Base-by-base conservation (phyloP, 2,888 invertebrate genomes). In the Alviniconcha strummeri region DNA sequence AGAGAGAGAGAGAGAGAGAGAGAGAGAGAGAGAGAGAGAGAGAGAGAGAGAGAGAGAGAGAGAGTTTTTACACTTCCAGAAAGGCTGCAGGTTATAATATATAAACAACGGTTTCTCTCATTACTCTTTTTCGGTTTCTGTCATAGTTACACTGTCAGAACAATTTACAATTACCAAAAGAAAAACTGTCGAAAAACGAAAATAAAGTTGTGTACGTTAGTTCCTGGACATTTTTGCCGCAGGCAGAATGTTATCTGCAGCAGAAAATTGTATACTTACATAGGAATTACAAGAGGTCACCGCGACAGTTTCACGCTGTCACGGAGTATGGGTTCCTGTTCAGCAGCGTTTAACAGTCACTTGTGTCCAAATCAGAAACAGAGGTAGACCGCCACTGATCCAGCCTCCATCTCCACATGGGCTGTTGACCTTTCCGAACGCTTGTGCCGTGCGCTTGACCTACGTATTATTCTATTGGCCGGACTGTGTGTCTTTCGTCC, bases 401-500 rank as follows among this genome's bases (percentile, higher is more conserved):
- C 36, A 36, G 36, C 56, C n/a, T 7, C 0, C 11, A 55, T 57
- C 8, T 57, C 76, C 76, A 76, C 76, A 76, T 76, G 76, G 76
- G 76, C 76, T 76, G 76, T 76, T 76, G 76, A 76, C 76, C 76
- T 76, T 76, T 57, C 17, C 55, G 11, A 57, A 69, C 6, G 1
- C n/a, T n/a, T 56, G 52, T 57, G 9, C 9, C 56, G 76, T 2
- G 57, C 17, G n/a, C 56, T 57, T 52, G n/a, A 57, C 57, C 5
- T 5, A 55, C 19, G 76, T 9, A 55, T 15, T 17, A 19, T 17
- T 57, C 19, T 56, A 76, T 76, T 76, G 76, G 76, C 55, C 19
- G 11, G 52, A 15, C 15, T 7, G 69, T n/a, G 6, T 6, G 17
- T 69, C 17, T 69, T 69, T 69, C n/a, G 17, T 7, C 69, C 69